Evolutionary conservation across 1,140 invertebrate genomes (phyloP), one percentile per base, ranked within the genome.

Genomic region (Drosophila sp.): DNA sequence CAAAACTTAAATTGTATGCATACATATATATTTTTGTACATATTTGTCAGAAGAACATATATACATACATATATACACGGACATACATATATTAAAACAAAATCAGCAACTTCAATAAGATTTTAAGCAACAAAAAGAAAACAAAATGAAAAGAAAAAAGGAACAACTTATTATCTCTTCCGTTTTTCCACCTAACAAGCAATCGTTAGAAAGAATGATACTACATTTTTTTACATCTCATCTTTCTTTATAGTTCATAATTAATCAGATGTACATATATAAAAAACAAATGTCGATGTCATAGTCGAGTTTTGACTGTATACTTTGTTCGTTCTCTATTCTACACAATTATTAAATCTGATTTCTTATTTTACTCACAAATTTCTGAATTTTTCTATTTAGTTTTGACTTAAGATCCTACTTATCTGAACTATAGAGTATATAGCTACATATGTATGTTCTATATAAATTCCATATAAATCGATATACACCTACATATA

Each of bases 1-100:
- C 44, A 50, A 50, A 56, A 56, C 29, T 17, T 2, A 32, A 56
- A 33, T 33, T 32, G 32, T 35, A 57, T 57, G 32, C 30, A 57
- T 57, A 57, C 30, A 33, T 33, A 57, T 35, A 35, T 58, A 58
- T 58, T 58, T 58, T 58, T 58, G 56, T 58, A 58, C 30, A 58
- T 58, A 35, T 58, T 58, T 58, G 56, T 35, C 32, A 35, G 23
- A 23, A 50, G 4, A 50, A 50, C 10, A 44, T 44, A 44, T 44
- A 56, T 32, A 56, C 2, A 32, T 56, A 54, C 8, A 54, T 10
- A 23, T 57, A 32, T 35, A 57, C 1, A 57, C 2, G 0, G 7
- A 44, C 7, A 44, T 38, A 38, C 8, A 38, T 44, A 44, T 44
- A 50, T 23, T 23, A 50, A 8, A 27, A 1, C 44, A 50, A 50